Base-by-base conservation (phyloP, 2,888 invertebrate species). In the Tinea pellionella region DNA sequence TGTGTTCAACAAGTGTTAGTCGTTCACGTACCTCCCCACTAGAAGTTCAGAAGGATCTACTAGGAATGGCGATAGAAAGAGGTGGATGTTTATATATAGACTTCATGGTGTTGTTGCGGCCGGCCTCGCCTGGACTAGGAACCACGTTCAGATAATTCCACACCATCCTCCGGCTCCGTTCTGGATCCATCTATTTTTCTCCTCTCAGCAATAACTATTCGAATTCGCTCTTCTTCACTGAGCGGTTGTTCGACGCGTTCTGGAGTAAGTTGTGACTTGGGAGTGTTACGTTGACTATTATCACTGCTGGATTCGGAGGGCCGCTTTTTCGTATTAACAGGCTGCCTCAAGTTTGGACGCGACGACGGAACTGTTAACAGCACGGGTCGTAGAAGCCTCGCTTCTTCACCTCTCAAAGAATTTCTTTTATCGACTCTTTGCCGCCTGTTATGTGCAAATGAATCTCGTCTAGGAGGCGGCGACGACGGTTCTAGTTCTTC, bases 151-250 rank as follows among this genome's bases (percentile, higher is more conserved):
- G 79, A 70, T 62, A 87, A 71, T 68, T 87, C 87, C 63, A 85
- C 82, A 41, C 70, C 71, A 19, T 83, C 83, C 41, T 77, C 80
- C 47, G 74, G 66, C 62, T 80, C 83, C 4, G 79, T 75, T 62
- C 74, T 72, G n/a, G 70, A 61, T 30, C 88, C 78, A 62, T 90
- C 90, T 58, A 90, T 80, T 70, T 90, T 89, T 64, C 90, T 77
- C 64, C 90, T 80, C 72, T 90, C 90, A 9, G 89, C 89, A 66
- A 90, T 90, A 61, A 90, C 90, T 71, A 89, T 88, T 69, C 90
- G 88, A 64, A 90, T 89, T 64, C 89, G 89, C 64, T 90, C 84
- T 65, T 81, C 80, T 63, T 85, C 86, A 47, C 74, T 86, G 61
- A 85, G 78, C 8, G 74, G 72, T 47, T 73, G 71, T 41, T 77